Evolutionary conservation across 1,140 invertebrate species (phyloP), one percentile per base, ranked within the genome.

Genomic region (Neodiprion fabricii): DNA sequence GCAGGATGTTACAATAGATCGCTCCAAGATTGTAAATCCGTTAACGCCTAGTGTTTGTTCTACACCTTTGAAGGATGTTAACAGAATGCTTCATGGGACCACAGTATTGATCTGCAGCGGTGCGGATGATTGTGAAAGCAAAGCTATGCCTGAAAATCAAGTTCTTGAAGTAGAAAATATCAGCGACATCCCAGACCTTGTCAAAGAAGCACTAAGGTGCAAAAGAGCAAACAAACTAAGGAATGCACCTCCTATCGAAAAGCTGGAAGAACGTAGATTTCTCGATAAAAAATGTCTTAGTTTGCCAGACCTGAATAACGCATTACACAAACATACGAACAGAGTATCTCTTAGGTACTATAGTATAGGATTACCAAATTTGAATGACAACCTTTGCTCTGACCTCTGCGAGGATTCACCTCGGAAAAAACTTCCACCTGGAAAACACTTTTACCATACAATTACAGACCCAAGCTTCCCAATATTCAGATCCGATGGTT

Each of bases 401-500:
- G 87, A 88, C 68, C 76, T 79, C 9, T 84, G 85, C 5, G 79
- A 80, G 3, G 83, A 85, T 9, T 75, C 76, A 40, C 47, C 74
- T 0, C 79, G 66, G 70, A 82, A 77, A 70, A 78, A 78, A 40
- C 67, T 72, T 12, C 75, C 28, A 12, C 71, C 77, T 7, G 76
- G 74, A 23, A 84, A 81, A 12, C 74, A 76, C 12, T 80, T 82
- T 67, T 92, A 89, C 14, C 91, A 92, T 73, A 94, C 94, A 1
- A 95, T 96, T 71, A 91, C 92, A 48, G 95, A 96, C 88, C 94
- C 95, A 21, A 90, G 87, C 70, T 94, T 92, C 88, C 95, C 94
- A 28, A 90, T 95, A 11, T 95, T 95, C 79, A 91, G 92, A 78
- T 89, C 88, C 61, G 92, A 96, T 73, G 94, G 94, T 4, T 87